Evolutionary conservation across 2,888 invertebrate genomes (phyloP).

Genomic region (Lithosia quadra): DNA sequence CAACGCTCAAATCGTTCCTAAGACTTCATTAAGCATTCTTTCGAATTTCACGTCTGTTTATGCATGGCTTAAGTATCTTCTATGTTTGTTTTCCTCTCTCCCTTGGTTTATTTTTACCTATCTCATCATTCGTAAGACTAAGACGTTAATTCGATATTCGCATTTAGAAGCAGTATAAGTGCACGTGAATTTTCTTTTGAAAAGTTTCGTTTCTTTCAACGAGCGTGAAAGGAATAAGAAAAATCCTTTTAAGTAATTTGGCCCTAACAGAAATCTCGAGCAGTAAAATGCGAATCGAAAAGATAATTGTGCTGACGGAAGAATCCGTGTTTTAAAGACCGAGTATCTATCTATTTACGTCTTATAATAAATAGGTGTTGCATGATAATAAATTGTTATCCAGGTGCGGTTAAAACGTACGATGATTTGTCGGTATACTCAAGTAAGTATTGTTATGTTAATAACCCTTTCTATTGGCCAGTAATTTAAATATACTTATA

Average conservation of each 20-base stretch:
- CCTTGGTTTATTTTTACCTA: background rate
- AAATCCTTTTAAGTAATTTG: constrained; percentile 30
- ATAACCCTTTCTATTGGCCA: background rate
- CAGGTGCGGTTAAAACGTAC: background rate
- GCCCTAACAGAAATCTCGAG: constrained; percentile 35
- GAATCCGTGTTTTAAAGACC: constrained; percentile 26
- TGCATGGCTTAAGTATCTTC: background rate
- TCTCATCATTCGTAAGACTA: background rate
- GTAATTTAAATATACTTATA: background rate
- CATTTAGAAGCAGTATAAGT: background rate
- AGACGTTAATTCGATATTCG: background rate
- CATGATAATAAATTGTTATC: constrained; percentile 20
- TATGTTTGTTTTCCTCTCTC: background rate
- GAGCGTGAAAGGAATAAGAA: constrained; percentile 31
- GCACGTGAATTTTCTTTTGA: constrained; percentile 22
- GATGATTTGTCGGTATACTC: background rate
- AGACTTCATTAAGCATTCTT: background rate
- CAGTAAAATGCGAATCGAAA: constrained; percentile 41
- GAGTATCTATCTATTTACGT: constrained; percentile 20
- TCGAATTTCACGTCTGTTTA: background rate
- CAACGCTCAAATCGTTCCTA: background rate
- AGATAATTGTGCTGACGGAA: constrained; percentile 22
- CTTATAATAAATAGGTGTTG: constrained; percentile 31
- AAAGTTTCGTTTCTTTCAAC: constrained; percentile 23
- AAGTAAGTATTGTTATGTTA: background rate